These are phyloP conservation scores for Tipula lateralis DNA, from an alignment of 2,888 invertebrate species.

Conservation along the genomic window DNA sequence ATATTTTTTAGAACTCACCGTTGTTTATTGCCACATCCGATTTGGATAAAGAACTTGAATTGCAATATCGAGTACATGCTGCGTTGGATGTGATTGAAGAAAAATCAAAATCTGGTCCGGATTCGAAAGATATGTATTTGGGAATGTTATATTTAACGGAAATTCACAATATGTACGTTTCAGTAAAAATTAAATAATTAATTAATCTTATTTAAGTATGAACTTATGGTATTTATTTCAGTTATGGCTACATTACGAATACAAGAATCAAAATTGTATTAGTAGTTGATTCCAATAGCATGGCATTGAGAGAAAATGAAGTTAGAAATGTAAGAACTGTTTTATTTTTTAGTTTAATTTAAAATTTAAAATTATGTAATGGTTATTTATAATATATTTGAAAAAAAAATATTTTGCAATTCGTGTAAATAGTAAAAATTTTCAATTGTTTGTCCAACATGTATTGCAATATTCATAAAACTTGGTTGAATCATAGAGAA, in stretches of 20 bases:
- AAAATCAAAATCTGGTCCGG: constrained; percentile 54
- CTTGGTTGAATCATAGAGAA: too few species aligned
- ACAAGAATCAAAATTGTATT: constrained; percentile 92
- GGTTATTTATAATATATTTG: too few species aligned
- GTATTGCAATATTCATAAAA: too few species aligned
- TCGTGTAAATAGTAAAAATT: too few species aligned
- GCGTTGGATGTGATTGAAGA: constrained; percentile 52
- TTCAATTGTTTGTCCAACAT: too few species aligned
- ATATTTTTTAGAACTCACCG: constrained; percentile 79
- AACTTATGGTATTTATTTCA: constrained; percentile 49
- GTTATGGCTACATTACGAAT: constrained; percentile 95
- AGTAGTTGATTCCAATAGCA: constrained; percentile 84
- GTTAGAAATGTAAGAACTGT: constrained; percentile 71
- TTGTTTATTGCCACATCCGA: constrained; percentile 75
- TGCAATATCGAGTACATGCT: constrained; percentile 90
- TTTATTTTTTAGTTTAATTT: too few species aligned
- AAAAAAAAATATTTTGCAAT: too few species aligned
- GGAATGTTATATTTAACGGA: constrained; percentile 90
- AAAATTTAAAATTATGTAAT: too few species aligned
- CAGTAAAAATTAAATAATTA: neutral
- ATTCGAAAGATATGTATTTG: constrained; percentile 82
- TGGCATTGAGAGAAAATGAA: constrained; percentile 86
- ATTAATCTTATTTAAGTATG: neutral
- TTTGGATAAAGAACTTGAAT: constrained; percentile 76
- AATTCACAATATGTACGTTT: constrained; percentile 84